A percentile compares a stretch with the other conserved stretches of the same genome.
phyloP scores from a whole-genome alignment of 2,888 invertebrate species.

The Minunthozetes semirufus region DNA sequence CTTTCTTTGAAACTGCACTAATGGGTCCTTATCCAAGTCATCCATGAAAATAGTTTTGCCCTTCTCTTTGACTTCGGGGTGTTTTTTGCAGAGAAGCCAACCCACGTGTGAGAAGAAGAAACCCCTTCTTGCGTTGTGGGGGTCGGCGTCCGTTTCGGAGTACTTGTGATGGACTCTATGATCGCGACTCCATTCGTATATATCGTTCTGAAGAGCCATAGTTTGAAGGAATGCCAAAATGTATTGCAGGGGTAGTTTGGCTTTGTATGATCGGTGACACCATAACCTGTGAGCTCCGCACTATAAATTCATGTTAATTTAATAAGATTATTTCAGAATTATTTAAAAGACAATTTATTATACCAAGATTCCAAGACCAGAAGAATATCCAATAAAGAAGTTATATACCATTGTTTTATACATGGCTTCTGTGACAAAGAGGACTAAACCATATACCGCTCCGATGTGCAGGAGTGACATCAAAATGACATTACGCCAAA shows the following conservation, averaged over 20 bases:
- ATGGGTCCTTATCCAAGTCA: conserved; percentile 51
- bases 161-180: conserved; percentile 50
- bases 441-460: too few species aligned
- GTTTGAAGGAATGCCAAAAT: conserved; percentile 72
- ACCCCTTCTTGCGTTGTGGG: conserved; percentile 49
- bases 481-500: too few species aligned
- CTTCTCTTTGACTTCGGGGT: conserved; percentile 51
- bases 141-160: conserved; percentile 50
- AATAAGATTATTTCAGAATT: too few species aligned
- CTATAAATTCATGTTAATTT: not conserved
- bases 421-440: too few species aligned
- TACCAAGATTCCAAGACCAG: too few species aligned
- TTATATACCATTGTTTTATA: too few species aligned
- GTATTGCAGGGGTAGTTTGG: conserved; percentile 71
- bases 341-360: too few species aligned
- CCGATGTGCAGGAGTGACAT: too few species aligned
- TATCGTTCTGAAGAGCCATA: conserved; percentile 71
- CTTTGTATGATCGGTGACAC: conserved; percentile 88
- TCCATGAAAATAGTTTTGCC: conserved; percentile 51
- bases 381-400: too few species aligned
- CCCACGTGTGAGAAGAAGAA: conserved; percentile 55
- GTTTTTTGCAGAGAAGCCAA: conserved; percentile 53
- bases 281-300: conserved; percentile 86
- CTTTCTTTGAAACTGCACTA: conserved; percentile 51
- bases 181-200: conserved; percentile 49